Base-by-base conservation (phyloP, 1,140 invertebrate species). In the Cydia strobilella region DNA sequence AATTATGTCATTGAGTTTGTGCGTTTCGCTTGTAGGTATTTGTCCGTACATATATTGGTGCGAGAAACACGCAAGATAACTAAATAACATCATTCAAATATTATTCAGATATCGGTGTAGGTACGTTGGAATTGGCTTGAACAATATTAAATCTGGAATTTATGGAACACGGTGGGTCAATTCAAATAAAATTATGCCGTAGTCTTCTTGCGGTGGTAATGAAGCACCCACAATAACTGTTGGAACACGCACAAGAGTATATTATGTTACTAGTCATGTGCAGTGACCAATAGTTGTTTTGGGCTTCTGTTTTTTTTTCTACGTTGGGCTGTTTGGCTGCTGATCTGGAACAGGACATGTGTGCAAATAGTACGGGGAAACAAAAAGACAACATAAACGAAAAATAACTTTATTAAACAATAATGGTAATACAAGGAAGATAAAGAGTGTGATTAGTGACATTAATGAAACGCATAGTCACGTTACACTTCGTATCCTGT, bases 191-290 rank as follows among this genome's bases (percentile, higher is more conserved):
- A 69, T 71, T 66, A 25, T 62, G 25, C 71, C 18, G 31, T 74
- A 15, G 13, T 76, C 65, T 65, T 54, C 63, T 20, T 54, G 25
- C 75, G 90, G 80, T 62, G 90, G 87, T 80, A 79, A 82, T 88
- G 90, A 92, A 92, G 88, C 87, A 85, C 86, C 90, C 89, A 87
- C 89, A 92, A 92, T 88, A 91, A 92, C 89, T 89, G 90, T 92
- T 92, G 87, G 90, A 91, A 92, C 90, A 92, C 90, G 90, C 90
- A 92, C 90, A 92, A 92, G 90, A 92, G 89, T 90, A 91, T 91
- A 85, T 77, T 75, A 75, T 62, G 71, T 89, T 80, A 90, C 89
- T 90, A 90, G 86, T 92, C 89, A 86, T 92, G 90, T 91, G 89
- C 88, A 88, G 87, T 91, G 90, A 90, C 90, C 88, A 91, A 91